Evolutionary conservation across 2,888 invertebrate genomes (phyloP), one percentile per base, ranked within the genome.

Genomic region (Caenorhabditis wallacei): DNA sequence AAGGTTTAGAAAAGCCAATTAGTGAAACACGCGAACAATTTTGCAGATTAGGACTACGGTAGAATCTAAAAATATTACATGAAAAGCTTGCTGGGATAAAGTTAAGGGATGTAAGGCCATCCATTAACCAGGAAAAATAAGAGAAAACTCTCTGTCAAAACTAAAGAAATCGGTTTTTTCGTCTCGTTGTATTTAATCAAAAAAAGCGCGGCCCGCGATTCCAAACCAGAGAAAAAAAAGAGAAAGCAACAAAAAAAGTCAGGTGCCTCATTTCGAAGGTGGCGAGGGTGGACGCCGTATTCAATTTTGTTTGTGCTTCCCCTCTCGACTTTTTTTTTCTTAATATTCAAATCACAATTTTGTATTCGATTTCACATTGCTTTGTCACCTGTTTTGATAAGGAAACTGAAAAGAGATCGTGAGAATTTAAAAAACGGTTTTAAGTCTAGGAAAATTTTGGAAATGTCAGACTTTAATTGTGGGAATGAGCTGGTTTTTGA

Each of bases 141-240:
- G 40, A 2, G 13, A 48, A 66, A 66, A 56, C 5, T 30, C 26
- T 20, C 10, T 43, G 26, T n/a, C 26, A 22, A 35, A 53, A 46
- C 30, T 22, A 18, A 26, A 70, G 11, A 66, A 66, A 57, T 75
- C 75, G 57, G 75, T 75, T 66, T 75, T 66, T 75, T 48, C 22
- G 54, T 35, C 75, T 51, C 66, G 64, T 56, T 46, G 75, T 75
- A 75, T 75, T 66, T 66, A 75, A 75, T 75, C 75, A 75, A 66
- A 35, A 70, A 75, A 66, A 64, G 51, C n/a, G 26, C 18, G 10
- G 13, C 30, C 26, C 56, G 57, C 57, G 51, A 30, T 75, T 66
- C 66, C 46, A 16, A 75, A 56, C 26, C 18, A 63, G 64, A 74
- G 57, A 57, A 16, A 40, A 40, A 40, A 40, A 57, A 46, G 26